Conservation (phyloP, 2,797 vertebrate genomes). For the Aplochiton taeniatus region DNA sequence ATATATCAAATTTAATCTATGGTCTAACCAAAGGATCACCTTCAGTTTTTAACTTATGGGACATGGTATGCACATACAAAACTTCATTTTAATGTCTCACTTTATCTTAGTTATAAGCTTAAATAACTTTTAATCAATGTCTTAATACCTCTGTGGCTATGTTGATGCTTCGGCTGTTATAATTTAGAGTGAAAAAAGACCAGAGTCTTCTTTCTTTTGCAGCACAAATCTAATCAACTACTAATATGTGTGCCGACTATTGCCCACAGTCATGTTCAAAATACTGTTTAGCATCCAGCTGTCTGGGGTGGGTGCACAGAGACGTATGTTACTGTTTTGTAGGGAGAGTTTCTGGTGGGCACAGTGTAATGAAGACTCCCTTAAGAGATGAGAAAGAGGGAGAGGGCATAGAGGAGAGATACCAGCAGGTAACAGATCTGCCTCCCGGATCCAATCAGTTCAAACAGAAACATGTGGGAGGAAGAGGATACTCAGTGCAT, state of each 20-base stretch:
- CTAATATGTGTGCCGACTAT: not conserved
- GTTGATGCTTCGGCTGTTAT: too few relatives aligned
- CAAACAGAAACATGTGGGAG: slow-evolving; percentile 7
- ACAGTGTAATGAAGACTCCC: slow-evolving; percentile 39
- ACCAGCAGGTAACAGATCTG: slow-evolving; percentile 41
- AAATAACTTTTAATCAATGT: too few relatives aligned
- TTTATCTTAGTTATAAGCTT: too few relatives aligned
- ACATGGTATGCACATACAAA: not conserved
- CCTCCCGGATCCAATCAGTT: slow-evolving; percentile 28
- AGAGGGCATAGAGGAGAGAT: slow-evolving; percentile 25
- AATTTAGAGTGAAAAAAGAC: too few relatives aligned
- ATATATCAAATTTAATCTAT: not conserved
- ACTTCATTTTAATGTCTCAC: too few relatives aligned
- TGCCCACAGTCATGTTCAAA: not conserved
- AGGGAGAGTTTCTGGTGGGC: slow-evolving; percentile 50
- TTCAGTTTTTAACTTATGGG: slow-evolving; percentile 13
- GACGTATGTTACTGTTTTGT: slow-evolving; percentile 57
- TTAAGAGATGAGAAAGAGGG: slow-evolving; percentile 41
- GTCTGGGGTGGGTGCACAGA: slow-evolving; percentile 26
- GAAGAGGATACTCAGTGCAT: slow-evolving; percentile 16
- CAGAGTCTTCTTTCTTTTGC: too few relatives aligned
- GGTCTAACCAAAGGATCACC: not conserved
- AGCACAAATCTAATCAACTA: not conserved
- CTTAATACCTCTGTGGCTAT: too few relatives aligned
- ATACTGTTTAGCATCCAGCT: not conserved